Percentiles rank a stretch among this genome's conserved stretches.
phyloP scores from a whole-genome alignment of 2,888 invertebrate genomes.

The Clanis bilineata region DNA sequence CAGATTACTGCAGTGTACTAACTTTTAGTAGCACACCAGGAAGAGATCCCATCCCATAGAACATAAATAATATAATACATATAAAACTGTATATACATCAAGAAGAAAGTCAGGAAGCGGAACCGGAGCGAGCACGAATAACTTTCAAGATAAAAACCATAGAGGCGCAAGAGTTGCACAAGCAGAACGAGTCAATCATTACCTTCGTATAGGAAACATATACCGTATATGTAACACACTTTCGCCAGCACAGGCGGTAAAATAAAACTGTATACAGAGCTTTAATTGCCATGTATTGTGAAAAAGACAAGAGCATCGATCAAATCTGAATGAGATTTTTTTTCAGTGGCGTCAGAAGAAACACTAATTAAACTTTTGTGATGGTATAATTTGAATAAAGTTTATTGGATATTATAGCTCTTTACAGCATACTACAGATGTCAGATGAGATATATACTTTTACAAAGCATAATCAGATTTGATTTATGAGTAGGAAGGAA shows the following conservation, averaged over 20 bases:
- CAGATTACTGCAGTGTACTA: too few relatives aligned
- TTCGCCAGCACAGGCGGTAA: slow-evolving; percentile 46
- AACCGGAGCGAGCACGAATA: slow-evolving; percentile 5
- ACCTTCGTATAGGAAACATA: slow-evolving; percentile 26
- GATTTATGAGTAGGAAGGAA: background rate
- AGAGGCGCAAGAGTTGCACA: slow-evolving; percentile 31
- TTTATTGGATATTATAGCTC: background rate
- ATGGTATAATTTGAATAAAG: background rate
- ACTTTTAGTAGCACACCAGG: background rate
- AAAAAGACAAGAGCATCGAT: background rate
- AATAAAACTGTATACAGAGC: slow-evolving; percentile 35
- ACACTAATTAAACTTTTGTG: background rate
- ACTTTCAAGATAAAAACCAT: slow-evolving; percentile 16
- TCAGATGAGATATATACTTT: too few relatives aligned
- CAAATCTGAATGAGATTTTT: background rate
- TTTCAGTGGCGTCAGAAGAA: background rate
- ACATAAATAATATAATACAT: background rate
- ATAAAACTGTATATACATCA: background rate
- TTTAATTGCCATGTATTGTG: slow-evolving; percentile 45
- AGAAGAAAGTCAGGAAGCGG: slow-evolving; percentile 10
- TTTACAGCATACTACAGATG: background rate
- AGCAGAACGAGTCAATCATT: slow-evolving; percentile 45
- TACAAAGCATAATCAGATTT: too few relatives aligned
- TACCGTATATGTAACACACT: slow-evolving; percentile 50
- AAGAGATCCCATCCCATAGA: background rate